Base-by-base conservation (phyloP, 2,888 invertebrate genomes). In the Anthophora plumipes region DNA sequence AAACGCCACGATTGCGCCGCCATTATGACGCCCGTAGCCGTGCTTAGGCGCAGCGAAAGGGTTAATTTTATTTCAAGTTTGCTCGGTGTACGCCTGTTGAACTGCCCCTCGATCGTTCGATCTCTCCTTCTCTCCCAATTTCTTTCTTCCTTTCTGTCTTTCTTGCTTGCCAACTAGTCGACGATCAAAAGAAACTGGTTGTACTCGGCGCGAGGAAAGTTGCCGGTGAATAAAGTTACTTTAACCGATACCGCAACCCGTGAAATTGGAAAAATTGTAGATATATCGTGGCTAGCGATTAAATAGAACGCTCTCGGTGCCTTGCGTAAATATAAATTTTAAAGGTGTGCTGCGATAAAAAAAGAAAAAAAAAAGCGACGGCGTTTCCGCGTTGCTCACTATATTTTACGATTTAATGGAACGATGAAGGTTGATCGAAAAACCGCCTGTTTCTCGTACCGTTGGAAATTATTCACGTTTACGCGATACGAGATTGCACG, bases 51-150 rank as follows among this genome's bases (percentile, higher is more conserved):
- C 37, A 3, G 22, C 39, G 17, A 17, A 11, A 22, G 43, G 59
- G 31, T 74, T 66, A 77, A 66, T 77, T 77, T 77, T 72, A 48
- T 74, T 74, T 66, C 46, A 77, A 64, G 37, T 52, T 60, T 1
- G 4, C 7, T 52, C 52, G 17, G 0, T 14, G 7, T 12, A 14
- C n/a, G 39, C 17, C 60, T 48, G 55, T 63, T 66, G 52, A 71
- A 48, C 52, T 8, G 20, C 39, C n/a, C 20, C 25, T 17, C 41
- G 31, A 43, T 50, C 43, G 63, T 5, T 6, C 17, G 14, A 39
- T 20, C 20, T n/a, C n/a, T n/a, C n/a, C n/a, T n/a, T n/a, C 22
- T 20, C 20, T 8, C 39, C 31, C 31, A 31, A n/a, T n/a, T n/a
- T n/a, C n/a, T 4, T 4, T 4, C 31, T 31, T 31, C 4, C 31